phyloP scores from a whole-genome alignment of 2,888 invertebrate genomes.

The Orthonychiurus folsomi region DNA sequence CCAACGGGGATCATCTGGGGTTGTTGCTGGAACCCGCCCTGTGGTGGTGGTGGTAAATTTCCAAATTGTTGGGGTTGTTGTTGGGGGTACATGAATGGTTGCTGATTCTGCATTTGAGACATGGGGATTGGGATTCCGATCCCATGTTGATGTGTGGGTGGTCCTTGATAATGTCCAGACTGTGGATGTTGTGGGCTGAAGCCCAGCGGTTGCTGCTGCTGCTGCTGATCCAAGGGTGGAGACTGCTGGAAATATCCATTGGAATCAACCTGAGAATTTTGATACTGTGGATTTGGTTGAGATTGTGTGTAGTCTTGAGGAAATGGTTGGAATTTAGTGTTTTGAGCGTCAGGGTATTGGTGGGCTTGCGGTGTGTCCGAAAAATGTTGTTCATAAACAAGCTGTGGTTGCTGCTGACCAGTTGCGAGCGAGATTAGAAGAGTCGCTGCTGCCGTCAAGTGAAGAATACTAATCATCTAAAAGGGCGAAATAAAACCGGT shows the following conservation, averaged over 20 bases:
- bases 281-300: background rate
- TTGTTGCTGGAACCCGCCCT: no score
- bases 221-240: background rate
- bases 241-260: background rate
- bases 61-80: background rate
- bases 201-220: background rate
- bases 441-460: background rate
- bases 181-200: conserved; percentile 1
- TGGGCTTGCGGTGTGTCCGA: background rate
- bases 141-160: conserved; percentile 2
- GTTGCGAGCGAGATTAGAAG: background rate
- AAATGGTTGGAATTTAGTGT: background rate
- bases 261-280: background rate
- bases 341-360: background rate
- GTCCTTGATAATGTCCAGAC: background rate
- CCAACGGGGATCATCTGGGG: conserved; percentile 1
- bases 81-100: background rate
- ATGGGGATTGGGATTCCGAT: conserved; percentile 2
- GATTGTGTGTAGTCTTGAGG: background rate
- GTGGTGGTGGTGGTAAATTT: background rate
- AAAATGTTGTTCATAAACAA: conserved; percentile 10
- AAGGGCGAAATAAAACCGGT: conserved; percentile 11
- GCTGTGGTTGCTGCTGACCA: conserved; percentile 8
- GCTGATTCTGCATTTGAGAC: background rate
- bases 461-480: conserved; percentile 15